Evolutionary conservation across 1,140 invertebrate species (phyloP).

Genomic region (Drosophila azteca): DNA sequence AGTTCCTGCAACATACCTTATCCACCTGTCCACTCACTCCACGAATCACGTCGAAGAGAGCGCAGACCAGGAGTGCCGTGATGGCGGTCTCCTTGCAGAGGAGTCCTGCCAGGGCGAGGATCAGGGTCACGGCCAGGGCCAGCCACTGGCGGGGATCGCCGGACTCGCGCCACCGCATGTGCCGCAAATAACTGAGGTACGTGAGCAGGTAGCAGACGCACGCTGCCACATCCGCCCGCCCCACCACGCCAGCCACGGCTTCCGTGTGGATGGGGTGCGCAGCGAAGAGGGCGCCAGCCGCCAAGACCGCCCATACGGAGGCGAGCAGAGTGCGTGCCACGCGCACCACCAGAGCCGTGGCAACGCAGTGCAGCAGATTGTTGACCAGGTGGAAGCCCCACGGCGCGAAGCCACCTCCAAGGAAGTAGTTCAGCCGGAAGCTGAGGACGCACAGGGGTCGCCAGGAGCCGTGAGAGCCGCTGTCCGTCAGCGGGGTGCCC

Average conservation of each 20-base stretch:
- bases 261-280: slow-evolving; percentile 98
- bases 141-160: slow-evolving; percentile 86
- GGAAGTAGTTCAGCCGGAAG: slow-evolving; percentile 94
- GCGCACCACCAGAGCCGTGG: slow-evolving; percentile 91
- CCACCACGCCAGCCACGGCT: slow-evolving; percentile 97
- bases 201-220: slow-evolving; percentile 95
- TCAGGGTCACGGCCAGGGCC: slow-evolving; percentile 85
- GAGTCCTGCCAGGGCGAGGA: slow-evolving; percentile 88
- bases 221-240: slow-evolving; percentile 95
- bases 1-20: slow-evolving; percentile 54
- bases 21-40: slow-evolving; percentile 83
- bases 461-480: slow-evolving; percentile 96
- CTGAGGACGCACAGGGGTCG: slow-evolving; percentile 95
- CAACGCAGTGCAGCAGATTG: slow-evolving; percentile 92
- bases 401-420: slow-evolving; percentile 94
- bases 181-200: slow-evolving; percentile 91
- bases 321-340: slow-evolving; percentile 88
- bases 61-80: slow-evolving; percentile 94
- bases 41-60: slow-evolving; percentile 88
- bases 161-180: slow-evolving; percentile 86
- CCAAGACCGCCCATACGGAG: slow-evolving; percentile 87
- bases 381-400: slow-evolving; percentile 96
- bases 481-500: slow-evolving; percentile 93
- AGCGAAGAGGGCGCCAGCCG: slow-evolving; percentile 95
- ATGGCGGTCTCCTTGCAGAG: slow-evolving; percentile 96